These are phyloP conservation scores for Carcina quercana DNA, from an alignment of 2,888 invertebrate genomes.

Conservation along the genomic window DNA sequence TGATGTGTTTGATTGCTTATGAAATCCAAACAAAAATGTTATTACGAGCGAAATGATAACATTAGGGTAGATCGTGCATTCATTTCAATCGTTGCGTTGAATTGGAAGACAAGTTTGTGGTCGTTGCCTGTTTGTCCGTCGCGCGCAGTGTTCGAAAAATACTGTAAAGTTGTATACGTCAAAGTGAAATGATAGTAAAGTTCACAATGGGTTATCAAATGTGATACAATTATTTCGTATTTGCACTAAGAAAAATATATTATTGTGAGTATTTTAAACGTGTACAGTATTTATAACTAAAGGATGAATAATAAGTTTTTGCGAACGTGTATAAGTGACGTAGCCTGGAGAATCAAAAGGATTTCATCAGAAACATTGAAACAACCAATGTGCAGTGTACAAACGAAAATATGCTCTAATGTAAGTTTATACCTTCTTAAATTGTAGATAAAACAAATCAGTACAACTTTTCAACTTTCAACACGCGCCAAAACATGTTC, in stretches of 20 bases:
- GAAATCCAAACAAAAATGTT: too few species aligned
- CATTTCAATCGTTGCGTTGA: too few species aligned
- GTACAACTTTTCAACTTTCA: too few species aligned
- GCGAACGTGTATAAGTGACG: conserved; percentile 32
- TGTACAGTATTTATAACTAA: conserved; percentile 14
- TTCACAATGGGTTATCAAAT: conserved; percentile 65
- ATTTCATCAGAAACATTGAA: conserved; percentile 23
- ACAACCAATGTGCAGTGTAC: conserved; percentile 24
- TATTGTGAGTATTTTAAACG: conserved; percentile 17
- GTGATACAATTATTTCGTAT: conserved; percentile 39
- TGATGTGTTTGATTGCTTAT: too few species aligned
- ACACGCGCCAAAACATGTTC: too few species aligned
- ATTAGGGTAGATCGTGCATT: too few species aligned
- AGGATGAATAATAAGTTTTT: conserved; percentile 46
- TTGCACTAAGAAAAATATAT: conserved; percentile 31
- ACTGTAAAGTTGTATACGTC: conserved; percentile 5
- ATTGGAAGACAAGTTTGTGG: conserved; percentile 15
- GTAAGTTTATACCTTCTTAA: conserved; percentile 28
- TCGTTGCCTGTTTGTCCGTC: too few species aligned
- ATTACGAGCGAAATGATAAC: too few species aligned
- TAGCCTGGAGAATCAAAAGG: conserved; percentile 26
- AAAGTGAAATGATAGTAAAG: conserved; percentile 32
- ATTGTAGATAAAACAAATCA: too few species aligned
- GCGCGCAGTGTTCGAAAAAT: not conserved
- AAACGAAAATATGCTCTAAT: conserved; percentile 43